phyloP scores from a whole-genome alignment of 2,888 invertebrate genomes.

The Agapostemon virescens region DNA sequence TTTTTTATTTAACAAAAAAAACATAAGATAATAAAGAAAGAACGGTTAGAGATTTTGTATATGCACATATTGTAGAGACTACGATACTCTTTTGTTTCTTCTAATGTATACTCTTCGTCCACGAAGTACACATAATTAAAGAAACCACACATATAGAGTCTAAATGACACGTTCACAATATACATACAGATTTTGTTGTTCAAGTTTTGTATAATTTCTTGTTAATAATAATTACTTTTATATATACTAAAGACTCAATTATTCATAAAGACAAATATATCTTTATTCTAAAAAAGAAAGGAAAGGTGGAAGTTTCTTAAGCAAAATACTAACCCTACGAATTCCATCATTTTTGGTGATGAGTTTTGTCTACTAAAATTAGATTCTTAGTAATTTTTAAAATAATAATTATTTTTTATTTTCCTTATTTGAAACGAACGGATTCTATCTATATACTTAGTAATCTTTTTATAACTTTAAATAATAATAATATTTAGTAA shows the following conservation, averaged over 20 bases:
- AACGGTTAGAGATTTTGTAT: conserved; percentile 3
- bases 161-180: conserved; percentile 2
- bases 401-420: neutral
- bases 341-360: neutral
- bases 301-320: neutral
- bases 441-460: too few relatives aligned
- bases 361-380: too few relatives aligned
- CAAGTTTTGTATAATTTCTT: conserved; percentile 62
- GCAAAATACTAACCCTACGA: neutral
- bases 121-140: neutral
- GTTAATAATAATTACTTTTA: conserved; percentile 64
- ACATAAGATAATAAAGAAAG: neutral
- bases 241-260: conserved; percentile 67
- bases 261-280: conserved; percentile 64
- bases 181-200: conserved; percentile 43
- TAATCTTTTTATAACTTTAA: too few relatives aligned
- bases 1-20: neutral
- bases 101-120: neutral
- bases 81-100: conserved; percentile 23
- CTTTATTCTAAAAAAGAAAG: conserved; percentile 60
- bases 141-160: neutral
- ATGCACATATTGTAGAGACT: too few relatives aligned
- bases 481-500: too few relatives aligned
- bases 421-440: too few relatives aligned
- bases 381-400: neutral